phyloP scores from a whole-genome alignment of 2,113 vertebrate species.

The Caretta caretta region DNA sequence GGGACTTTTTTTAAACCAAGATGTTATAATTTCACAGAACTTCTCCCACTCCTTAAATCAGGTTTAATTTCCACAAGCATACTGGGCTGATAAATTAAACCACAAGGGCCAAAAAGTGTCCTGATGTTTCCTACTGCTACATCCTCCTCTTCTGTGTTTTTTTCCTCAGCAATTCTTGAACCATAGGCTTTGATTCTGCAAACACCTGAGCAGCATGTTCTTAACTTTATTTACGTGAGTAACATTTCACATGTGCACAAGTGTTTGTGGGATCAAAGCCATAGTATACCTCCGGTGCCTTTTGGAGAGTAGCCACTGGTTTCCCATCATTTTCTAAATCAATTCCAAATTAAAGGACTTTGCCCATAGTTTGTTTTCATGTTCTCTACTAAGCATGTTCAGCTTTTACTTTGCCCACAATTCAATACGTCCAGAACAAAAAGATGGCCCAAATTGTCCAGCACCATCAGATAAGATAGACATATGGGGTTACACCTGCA shows the following conservation, averaged over 20 bases:
- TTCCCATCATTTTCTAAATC: slow-evolving; percentile 54
- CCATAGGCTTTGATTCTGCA: slow-evolving; percentile 49
- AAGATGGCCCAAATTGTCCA: neutral
- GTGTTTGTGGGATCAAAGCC: slow-evolving; percentile 57
- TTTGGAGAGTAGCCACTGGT: slow-evolving; percentile 10
- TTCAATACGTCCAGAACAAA: neutral
- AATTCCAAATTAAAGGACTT: slow-evolving; percentile 30
- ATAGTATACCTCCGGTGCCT: slow-evolving; percentile 12
- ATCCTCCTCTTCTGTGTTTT: slow-evolving; percentile 5
- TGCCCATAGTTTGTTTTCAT: neutral
- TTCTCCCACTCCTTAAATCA: neutral
- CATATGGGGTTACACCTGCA: neutral
- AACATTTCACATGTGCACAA: slow-evolving; percentile 41
- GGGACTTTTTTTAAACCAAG: neutral
- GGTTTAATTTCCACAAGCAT: neutral
- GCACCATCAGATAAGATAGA: slow-evolving; percentile 2
- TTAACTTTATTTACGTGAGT: slow-evolving; percentile 51
- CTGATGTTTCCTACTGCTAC: neutral
- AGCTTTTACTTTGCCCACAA: neutral
- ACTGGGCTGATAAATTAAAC: neutral
- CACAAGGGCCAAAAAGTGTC: neutral
- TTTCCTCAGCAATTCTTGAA: slow-evolving; percentile 30
- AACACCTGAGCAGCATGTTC: neutral
- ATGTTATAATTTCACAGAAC: neutral
- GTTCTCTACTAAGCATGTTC: neutral